phyloP scores from a whole-genome alignment of 1,140 invertebrate species.

The Drosophila orena region DNA sequence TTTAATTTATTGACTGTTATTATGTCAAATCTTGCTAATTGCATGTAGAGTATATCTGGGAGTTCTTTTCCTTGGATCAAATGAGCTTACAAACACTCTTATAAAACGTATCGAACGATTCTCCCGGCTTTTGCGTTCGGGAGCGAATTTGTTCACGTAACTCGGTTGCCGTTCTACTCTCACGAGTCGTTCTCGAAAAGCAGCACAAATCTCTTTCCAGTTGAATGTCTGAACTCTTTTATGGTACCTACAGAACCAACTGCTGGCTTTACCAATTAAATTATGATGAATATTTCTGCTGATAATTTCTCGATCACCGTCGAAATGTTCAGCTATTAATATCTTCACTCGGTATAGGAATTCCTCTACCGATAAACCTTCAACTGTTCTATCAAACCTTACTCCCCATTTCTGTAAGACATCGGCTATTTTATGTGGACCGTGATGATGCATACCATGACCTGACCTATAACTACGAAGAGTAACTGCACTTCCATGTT shows the following conservation, averaged over 20 bases:
- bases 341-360: neutral
- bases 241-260: constrained; percentile 4
- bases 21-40: no score
- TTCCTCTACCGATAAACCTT: constrained; percentile 1
- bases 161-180: no score
- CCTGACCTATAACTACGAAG: neutral
- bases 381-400: neutral
- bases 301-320: neutral
- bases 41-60: no score
- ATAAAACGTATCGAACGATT: no score
- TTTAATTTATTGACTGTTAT: no score
- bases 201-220: neutral
- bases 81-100: no score
- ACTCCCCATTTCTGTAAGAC: constrained; percentile 1
- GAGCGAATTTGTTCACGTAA: no score
- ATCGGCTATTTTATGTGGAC: neutral
- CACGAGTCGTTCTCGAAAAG: no score
- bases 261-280: constrained; percentile 1
- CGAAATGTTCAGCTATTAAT: neutral
- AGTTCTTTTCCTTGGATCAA: no score
- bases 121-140: no score
- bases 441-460: no score
- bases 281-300: constrained; percentile 1
- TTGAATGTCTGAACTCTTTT: constrained; percentile 1
- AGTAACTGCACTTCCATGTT: neutral